phyloP scores from a whole-genome alignment of 2,797 vertebrate species.

The Scleropages formosus region DNA sequence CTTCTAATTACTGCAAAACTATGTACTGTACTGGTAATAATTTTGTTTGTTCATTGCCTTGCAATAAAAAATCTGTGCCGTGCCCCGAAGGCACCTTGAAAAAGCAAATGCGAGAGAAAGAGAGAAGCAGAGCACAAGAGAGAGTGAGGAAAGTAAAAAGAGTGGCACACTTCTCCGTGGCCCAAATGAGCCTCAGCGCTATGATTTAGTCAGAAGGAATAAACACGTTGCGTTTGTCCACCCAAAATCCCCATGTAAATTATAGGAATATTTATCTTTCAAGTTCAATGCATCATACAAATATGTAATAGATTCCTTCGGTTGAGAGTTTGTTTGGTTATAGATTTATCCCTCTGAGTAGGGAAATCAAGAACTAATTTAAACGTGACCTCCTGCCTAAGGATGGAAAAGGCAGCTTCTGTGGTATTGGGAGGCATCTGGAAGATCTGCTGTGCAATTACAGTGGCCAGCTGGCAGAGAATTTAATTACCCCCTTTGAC shows the following conservation, averaged over 20 bases:
- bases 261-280: not conserved
- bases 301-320: not conserved
- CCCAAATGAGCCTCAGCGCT: not conserved
- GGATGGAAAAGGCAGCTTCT: not conserved
- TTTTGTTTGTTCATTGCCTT: slow-evolving; percentile 6
- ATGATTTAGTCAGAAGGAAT: too few species aligned
- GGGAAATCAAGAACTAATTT: slow-evolving; percentile 4
- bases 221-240: too few species aligned
- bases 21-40: not conserved
- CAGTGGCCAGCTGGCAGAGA: not conserved
- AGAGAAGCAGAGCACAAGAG: slow-evolving; percentile 15
- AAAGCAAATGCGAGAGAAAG: not conserved
- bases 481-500: not conserved
- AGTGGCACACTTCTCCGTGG: not conserved
- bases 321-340: slow-evolving; percentile 4
- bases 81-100: slow-evolving; percentile 6
- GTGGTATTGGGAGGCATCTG: not conserved
- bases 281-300: slow-evolving; percentile 8
- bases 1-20: slow-evolving; percentile 6
- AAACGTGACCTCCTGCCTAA: not conserved
- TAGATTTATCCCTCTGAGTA: not conserved
- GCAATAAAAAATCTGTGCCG: not conserved
- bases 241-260: not conserved
- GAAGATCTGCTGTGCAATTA: slow-evolving; percentile 2
- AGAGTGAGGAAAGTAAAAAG: not conserved